Conservation (phyloP, 2,888 invertebrate genomes). For the Chelonus formosanus region DNA sequence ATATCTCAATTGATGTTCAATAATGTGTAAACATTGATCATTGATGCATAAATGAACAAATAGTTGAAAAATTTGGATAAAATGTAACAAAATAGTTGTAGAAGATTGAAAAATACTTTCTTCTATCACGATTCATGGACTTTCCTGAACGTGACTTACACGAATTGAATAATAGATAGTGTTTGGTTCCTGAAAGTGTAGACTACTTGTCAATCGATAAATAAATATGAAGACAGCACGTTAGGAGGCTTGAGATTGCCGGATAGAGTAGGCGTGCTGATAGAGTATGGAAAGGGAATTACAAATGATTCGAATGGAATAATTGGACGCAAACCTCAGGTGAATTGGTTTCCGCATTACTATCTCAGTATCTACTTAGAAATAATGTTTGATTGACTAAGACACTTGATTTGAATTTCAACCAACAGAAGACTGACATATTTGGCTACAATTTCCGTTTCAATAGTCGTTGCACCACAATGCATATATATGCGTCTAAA, state of each 20-base stretch:
- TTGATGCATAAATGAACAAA: slow-evolving; percentile 23
- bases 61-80: slow-evolving; percentile 13
- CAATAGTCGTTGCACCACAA: too few relatives aligned
- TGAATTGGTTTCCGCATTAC: too few relatives aligned
- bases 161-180: slow-evolving; percentile 2
- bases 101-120: slow-evolving; percentile 27
- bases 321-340: background rate
- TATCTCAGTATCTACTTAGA: background rate
- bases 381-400: background rate
- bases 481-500: too few relatives aligned
- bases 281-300: background rate
- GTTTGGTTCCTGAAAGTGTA: background rate
- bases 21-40: background rate
- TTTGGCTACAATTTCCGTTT: background rate
- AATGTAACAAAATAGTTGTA: slow-evolving; percentile 13
- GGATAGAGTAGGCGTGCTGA: background rate
- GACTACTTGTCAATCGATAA: background rate
- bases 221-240: slow-evolving; percentile 8
- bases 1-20: too few relatives aligned
- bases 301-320: background rate
- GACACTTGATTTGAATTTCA: slow-evolving; percentile 5
- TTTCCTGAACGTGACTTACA: slow-evolving; percentile 24
- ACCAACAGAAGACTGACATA: background rate
- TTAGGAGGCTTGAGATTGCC: background rate
- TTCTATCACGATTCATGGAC: slow-evolving; percentile 20